A percentile compares a stretch with the other conserved stretches of the same genome.
These are phyloP conservation scores for Uropsilus gracilis DNA, from an alignment of 2,113 vertebrate species.

Conservation along the genomic window DNA sequence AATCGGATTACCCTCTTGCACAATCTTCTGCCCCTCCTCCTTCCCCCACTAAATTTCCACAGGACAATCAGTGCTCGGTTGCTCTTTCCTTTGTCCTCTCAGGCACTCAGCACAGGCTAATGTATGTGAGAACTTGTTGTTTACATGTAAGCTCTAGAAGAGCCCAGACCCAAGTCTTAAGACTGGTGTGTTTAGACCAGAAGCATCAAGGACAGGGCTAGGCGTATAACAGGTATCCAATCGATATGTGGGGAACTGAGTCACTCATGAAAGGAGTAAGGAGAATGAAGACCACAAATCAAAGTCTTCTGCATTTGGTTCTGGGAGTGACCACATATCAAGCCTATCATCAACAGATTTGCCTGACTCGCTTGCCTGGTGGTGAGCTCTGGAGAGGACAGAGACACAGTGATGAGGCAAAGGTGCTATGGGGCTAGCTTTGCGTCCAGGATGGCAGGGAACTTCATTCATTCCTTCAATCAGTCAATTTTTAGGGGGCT, in stretches of 20 bases:
- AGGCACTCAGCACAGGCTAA: background rate
- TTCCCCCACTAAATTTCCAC: conserved; percentile 42
- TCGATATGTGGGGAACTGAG: background rate
- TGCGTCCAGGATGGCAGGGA: background rate
- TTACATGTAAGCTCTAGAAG: conserved; percentile 38
- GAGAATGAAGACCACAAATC: background rate
- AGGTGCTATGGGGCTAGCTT: background rate
- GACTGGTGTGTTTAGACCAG: background rate
- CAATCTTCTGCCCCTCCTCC: background rate
- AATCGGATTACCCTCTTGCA: conserved; percentile 62
- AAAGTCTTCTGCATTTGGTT: background rate
- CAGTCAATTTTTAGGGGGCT: conserved; percentile 1
- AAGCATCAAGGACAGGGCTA: background rate
- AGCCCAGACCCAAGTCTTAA: background rate
- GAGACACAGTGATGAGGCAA: background rate
- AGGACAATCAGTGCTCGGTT: conserved; percentile 48
- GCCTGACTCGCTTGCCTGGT: conserved; percentile 1
- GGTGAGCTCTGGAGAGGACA: background rate
- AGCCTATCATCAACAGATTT: background rate
- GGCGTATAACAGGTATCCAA: background rate
- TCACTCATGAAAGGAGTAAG: conserved; percentile 22
- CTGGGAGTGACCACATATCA: background rate
- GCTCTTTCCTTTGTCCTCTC: conserved; percentile 43
- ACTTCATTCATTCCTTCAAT: background rate
- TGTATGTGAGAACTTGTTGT: background rate